Conservation (phyloP, 2,113 vertebrate genomes). For the Laterallus jamaicensis region DNA sequence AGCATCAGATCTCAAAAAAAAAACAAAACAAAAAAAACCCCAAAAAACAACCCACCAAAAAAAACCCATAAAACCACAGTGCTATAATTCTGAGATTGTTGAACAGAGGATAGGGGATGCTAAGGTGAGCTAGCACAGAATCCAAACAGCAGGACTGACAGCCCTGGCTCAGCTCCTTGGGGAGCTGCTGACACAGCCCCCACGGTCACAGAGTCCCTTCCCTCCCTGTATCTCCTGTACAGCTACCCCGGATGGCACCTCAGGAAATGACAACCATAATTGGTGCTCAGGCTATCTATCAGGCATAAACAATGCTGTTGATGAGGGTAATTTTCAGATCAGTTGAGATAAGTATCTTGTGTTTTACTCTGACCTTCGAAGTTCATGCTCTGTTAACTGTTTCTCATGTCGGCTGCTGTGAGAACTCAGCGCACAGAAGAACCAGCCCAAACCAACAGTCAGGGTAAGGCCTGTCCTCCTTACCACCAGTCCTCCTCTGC, state of each 20-base stretch:
- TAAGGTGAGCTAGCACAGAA: neutral
- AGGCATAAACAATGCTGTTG: neutral
- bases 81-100: neutral
- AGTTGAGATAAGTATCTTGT: neutral
- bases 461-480: neutral
- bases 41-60: too few relatives aligned
- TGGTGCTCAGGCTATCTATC: neutral
- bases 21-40: neutral
- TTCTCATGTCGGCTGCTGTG: neutral
- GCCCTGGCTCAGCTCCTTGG: neutral
- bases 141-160: neutral
- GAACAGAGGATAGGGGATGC: neutral
- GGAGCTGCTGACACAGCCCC: neutral
- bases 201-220: neutral
- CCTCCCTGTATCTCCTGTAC: neutral
- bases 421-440: neutral
- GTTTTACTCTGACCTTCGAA: neutral
- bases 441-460: neutral
- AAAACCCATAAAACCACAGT: too few relatives aligned
- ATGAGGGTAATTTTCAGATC: constrained; percentile 31
- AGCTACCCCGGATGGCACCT: neutral
- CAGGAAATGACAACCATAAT: neutral
- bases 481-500: neutral
- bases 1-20: neutral
- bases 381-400: neutral